Conservation (phyloP, 64 coral and sea anemone genomes). For the Catalaphyllia jardinei region DNA sequence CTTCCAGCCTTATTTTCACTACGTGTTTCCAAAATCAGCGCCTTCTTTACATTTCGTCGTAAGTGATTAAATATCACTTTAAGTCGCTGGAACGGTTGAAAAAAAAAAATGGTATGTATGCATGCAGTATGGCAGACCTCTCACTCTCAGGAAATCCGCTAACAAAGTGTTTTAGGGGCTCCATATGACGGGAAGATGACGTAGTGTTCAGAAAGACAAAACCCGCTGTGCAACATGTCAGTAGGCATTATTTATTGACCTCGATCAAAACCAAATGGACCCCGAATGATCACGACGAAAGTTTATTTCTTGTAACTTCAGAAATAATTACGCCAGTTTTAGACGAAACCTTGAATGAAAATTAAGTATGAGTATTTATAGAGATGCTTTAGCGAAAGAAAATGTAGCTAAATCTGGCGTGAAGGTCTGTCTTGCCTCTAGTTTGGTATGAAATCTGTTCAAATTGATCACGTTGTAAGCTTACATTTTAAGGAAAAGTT, state of each 20-base stretch:
- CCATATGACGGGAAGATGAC: not conserved
- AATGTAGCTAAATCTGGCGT: not conserved
- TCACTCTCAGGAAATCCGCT: no score
- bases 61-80: no score
- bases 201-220: not conserved
- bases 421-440: not conserved
- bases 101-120: no score
- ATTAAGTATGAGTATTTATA: constrained; percentile 1
- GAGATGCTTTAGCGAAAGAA: not conserved
- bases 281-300: no score
- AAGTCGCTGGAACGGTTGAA: no score
- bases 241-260: not conserved
- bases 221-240: not conserved
- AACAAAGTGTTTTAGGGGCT: no score
- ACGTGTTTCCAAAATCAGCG: no score
- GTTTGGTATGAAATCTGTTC: not conserved
- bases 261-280: not conserved
- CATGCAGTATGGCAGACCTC: no score
- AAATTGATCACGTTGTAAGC: not conserved
- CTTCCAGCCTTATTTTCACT: no score
- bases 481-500: not conserved
- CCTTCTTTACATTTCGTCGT: no score
- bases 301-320: no score
- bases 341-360: not conserved
- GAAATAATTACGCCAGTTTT: not conserved